phyloP scores from a whole-genome alignment of 23 tunicate species.

The Halocynthia aurantium region DNA sequence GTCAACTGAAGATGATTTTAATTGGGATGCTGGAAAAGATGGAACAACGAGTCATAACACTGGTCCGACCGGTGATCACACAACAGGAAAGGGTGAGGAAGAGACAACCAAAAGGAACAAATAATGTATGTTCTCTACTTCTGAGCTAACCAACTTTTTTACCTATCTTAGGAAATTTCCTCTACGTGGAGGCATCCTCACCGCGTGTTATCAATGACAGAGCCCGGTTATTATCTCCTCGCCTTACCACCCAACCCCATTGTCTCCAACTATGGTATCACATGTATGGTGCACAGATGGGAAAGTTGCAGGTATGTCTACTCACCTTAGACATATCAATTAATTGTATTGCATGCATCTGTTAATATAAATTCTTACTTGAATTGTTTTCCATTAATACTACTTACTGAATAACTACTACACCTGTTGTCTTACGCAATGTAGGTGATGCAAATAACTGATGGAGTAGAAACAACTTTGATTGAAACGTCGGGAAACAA shows the following conservation, averaged over 20 bases:
- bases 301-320: constrained; percentile 48
- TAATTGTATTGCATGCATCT: neutral
- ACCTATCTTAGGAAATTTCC: constrained; percentile 53
- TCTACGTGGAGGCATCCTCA: constrained; percentile 93
- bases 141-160: neutral
- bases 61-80: constrained; percentile 89
- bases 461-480: constrained; percentile 24
- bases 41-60: constrained; percentile 87
- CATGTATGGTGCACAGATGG: constrained; percentile 94
- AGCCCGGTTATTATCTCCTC: constrained; percentile 66
- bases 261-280: constrained; percentile 87
- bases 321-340: neutral
- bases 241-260: constrained; percentile 49
- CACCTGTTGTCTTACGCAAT: neutral
- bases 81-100: constrained; percentile 42
- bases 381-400: neutral
- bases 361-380: neutral
- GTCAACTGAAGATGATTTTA: constrained; percentile 49
- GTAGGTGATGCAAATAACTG: constrained; percentile 44
- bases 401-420: neutral
- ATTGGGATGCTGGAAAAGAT: constrained; percentile 46
- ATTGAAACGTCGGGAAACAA: constrained; percentile 58
- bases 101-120: neutral
- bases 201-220: constrained; percentile 68
- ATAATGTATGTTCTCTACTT: neutral